Percentiles rank a stretch among this genome's conserved stretches.
Conservation (phyloP, 2,888 invertebrate species). For the Oligia fasciuncula region DNA sequence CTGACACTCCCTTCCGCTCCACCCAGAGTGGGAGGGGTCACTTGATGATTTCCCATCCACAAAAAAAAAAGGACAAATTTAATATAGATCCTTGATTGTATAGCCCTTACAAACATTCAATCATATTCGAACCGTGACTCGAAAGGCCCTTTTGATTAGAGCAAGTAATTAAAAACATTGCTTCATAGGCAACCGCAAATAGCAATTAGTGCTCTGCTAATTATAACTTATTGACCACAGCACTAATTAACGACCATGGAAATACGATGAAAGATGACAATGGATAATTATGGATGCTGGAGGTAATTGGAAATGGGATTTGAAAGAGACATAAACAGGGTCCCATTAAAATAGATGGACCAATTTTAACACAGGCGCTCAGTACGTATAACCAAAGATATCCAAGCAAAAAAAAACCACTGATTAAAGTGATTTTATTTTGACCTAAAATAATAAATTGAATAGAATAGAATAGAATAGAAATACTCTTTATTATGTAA, state of each 20-base stretch:
- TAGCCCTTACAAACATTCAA: background rate
- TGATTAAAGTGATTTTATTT: too few relatives aligned
- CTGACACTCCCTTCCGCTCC: too few relatives aligned
- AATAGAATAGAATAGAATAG: too few relatives aligned
- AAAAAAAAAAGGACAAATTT: background rate
- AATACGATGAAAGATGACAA: background rate
- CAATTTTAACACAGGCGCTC: too few relatives aligned
- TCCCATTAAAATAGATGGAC: too few relatives aligned
- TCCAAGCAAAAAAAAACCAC: too few relatives aligned
- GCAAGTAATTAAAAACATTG: constrained; percentile 29
- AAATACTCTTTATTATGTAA: too few relatives aligned
- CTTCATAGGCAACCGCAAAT: constrained; percentile 10
- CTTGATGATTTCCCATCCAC: too few relatives aligned
- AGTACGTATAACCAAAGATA: too few relatives aligned
- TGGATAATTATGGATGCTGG: background rate
- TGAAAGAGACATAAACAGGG: background rate
- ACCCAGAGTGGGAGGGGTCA: too few relatives aligned
- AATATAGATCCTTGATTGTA: constrained; percentile 6
- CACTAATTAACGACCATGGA: constrained; percentile 24
- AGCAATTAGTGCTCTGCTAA: constrained; percentile 25
- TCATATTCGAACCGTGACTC: background rate
- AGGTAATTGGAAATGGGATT: background rate
- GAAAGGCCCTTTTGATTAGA: constrained; percentile 24
- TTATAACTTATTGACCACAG: constrained; percentile 19
- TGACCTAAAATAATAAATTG: too few relatives aligned